Conservation (phyloP, 2,888 invertebrate species). For the Aricia artaxerxes region DNA sequence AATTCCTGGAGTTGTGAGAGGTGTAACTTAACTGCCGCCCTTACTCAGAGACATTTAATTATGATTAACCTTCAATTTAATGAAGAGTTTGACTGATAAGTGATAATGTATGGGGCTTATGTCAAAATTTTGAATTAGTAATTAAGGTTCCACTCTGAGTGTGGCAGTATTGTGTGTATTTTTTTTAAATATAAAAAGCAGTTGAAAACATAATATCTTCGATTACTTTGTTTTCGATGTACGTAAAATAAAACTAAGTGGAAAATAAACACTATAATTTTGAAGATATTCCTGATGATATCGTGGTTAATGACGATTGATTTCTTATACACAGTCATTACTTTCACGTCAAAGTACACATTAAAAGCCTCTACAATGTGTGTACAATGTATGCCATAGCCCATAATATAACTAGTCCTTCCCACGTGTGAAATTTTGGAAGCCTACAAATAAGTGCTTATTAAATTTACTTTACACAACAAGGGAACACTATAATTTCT, state of each 20-base stretch:
- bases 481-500: no score
- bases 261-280: slow-evolving; percentile 27
- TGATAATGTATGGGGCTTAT: no score
- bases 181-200: no score
- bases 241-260: background rate
- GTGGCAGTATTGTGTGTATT: no score
- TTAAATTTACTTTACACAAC: background rate
- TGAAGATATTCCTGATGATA: slow-evolving; percentile 19
- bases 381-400: background rate
- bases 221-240: background rate
- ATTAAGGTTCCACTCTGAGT: no score
- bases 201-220: background rate
- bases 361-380: background rate
- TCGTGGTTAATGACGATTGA: slow-evolving; percentile 26
- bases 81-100: no score
- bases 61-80: no score
- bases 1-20: no score
- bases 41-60: no score
- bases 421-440: background rate
- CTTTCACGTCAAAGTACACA: slow-evolving; percentile 20
- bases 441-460: background rate
- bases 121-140: no score
- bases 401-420: background rate
- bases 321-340: slow-evolving; percentile 22
- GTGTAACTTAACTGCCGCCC: no score